Evolutionary conservation across 2,113 vertebrate species (phyloP), one percentile per base, ranked within the genome.

Genomic region (Egretta garzetta): DNA sequence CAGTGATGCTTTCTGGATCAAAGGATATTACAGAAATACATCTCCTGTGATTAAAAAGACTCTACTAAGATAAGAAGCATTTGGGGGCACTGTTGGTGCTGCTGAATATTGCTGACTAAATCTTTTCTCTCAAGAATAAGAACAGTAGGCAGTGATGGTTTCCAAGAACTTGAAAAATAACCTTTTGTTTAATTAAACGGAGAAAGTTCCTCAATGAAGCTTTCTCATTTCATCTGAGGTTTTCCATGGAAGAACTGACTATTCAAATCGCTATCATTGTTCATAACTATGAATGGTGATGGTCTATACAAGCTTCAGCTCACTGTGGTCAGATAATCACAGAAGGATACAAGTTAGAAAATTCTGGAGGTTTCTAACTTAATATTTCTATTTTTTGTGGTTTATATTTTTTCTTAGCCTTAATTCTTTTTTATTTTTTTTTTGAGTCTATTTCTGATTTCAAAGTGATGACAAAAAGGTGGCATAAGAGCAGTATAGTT

Each of bases 401-500:
- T 9, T 75, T 39, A 21, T 75, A 9, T 75, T 80, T 88, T 89
- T 89, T 50, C 33, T 76, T 62, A 63, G 41, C 4, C 33, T 52
- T 71, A 47, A 10, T 93, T 92, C 5, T 58, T 80, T 24, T 71
- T n/a, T n/a, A n/a, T 90, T 41, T 41, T 41, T 43, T 15, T 43
- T 56, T 6, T 59, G 49, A 47, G 14, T 39, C 3, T 37, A 39
- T 77, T 85, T 75, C 39, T 66, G 6, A 58, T n/a, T 81, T 77
- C 16, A 37, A 56, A 47, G 64, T 30, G 6, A 52, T 56, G 43
- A 43, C 18, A 68, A 73, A 86, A 86, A 52, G 6, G 3, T 39
- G 7, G 3, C 0, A 0, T 56, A 71, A 67, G 32, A 41, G 26
- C 28, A 50, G 23, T 27, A 67, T 16, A 30, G 16, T 66, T 80